Evolutionary conservation across 2,888 invertebrate species (phyloP), one percentile per base, ranked within the genome.

Genomic region (Lingula anatina): DNA sequence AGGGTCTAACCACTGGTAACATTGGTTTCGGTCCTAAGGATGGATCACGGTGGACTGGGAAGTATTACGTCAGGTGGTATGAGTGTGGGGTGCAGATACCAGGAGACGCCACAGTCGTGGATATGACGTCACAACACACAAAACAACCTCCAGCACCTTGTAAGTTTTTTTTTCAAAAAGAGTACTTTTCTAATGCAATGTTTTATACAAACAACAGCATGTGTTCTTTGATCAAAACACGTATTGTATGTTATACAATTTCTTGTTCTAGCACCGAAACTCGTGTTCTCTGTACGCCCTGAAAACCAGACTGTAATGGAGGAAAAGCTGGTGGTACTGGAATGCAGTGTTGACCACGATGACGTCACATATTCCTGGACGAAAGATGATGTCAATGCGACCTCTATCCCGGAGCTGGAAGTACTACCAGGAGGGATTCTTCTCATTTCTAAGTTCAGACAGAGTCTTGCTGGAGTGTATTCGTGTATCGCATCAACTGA

Each of bases 51-150:
- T 46, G 46, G 46, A 46, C 39, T 15, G 46, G 46, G 40, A 46
- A 46, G 28, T 46, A 46, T 18, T 46, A 21, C 31, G n/a, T 36
- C 12, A 46, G 24, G 7, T 46, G 46, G 46, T 46, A 46, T 40
- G 46, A 46, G 27, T 46, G 46, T 25, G 40, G 40, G 2, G 27
- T 46, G 7, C 18, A 21, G 3, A 21, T 46, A 3, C 46, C 46
- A 18, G 46, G 46, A 4, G 7, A 38, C 15, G 5, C 15, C 5
- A 4, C 12, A 2, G 46, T 46, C 18, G 37, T 46, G 7, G 20
- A 44, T 4, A 31, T 15, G n/a, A 39, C 7, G 15, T 20, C 39
- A 18, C 15, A 2, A 21, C 15, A n/a, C 15, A 12, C 39, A 12
- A 15, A 21, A 7, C 39, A 20, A 39, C 20, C 21, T 12, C 15